phyloP scores from a whole-genome alignment of 2,797 vertebrate species.

The Syngnathus acus region DNA sequence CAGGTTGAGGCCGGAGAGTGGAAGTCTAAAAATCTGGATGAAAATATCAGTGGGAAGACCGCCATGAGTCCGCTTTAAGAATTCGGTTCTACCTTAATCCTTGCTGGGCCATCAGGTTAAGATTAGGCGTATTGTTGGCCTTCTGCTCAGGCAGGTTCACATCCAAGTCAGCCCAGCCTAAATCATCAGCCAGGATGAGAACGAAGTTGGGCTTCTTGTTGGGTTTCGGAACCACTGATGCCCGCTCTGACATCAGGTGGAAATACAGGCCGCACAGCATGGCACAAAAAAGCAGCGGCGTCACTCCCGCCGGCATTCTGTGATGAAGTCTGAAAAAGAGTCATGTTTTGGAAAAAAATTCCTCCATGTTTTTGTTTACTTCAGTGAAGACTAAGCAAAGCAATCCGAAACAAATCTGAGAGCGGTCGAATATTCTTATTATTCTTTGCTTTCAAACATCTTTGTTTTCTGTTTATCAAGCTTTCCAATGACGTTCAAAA shows the following conservation, averaged over 20 bases:
- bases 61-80: background rate
- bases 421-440: background rate
- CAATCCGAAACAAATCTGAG: background rate
- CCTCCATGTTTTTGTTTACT: too few species aligned
- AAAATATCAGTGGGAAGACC: background rate
- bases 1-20: slow-evolving; percentile 92
- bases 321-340: slow-evolving; percentile 30
- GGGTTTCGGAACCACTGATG: slow-evolving; percentile 1
- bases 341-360: background rate
- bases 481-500: too few species aligned
- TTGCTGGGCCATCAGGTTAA: slow-evolving; percentile 77
- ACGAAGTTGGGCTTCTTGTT: slow-evolving; percentile 78
- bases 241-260: slow-evolving; percentile 24
- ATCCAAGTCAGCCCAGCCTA: slow-evolving; percentile 95
- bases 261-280: slow-evolving; percentile 54
- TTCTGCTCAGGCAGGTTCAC: slow-evolving; percentile 67
- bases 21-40: slow-evolving; percentile 84
- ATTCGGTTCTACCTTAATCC: slow-evolving; percentile 74
- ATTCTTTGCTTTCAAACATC: too few species aligned
- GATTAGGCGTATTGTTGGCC: slow-evolving; percentile 73
- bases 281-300: slow-evolving; percentile 35
- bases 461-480: too few species aligned
- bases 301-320: slow-evolving; percentile 47
- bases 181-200: slow-evolving; percentile 87
- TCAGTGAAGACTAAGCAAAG: background rate